phyloP scores from a whole-genome alignment of 2,888 invertebrate species.

The Strigamia maritima region DNA sequence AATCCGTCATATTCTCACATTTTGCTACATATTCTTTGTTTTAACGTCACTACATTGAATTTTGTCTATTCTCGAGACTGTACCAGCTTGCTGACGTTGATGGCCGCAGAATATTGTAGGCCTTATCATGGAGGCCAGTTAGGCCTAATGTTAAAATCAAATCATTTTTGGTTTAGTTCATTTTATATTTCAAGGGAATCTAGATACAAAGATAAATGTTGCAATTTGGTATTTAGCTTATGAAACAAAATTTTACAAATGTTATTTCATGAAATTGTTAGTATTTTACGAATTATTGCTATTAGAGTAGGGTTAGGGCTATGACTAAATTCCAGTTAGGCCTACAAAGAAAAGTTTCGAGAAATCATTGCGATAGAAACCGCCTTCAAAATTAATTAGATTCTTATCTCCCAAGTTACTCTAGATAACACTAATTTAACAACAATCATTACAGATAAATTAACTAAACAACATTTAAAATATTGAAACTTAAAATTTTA shows the following conservation, averaged over 20 bases:
- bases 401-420: background rate
- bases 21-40: background rate
- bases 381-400: constrained; percentile 5
- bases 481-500: background rate
- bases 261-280: no score
- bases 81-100: background rate
- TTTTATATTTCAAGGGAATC: background rate
- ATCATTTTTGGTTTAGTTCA: background rate
- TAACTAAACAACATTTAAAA: background rate
- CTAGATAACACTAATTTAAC: constrained; percentile 12
- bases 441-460: background rate
- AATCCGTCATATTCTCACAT: background rate
- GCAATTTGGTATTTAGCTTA: background rate
- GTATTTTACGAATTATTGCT: no score
- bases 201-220: background rate
- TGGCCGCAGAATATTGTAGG: background rate
- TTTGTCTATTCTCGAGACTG: background rate
- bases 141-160: constrained; percentile 6
- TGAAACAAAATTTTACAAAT: no score
- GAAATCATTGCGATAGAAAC: background rate
- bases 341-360: constrained; percentile 11
- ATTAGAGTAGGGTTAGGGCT: background rate
- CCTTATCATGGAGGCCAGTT: constrained; percentile 9
- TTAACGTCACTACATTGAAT: background rate
- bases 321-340: background rate